Evolutionary conservation across 2,797 vertebrate species (phyloP), one percentile per base, ranked within the genome.

Genomic region (Molossus molossus): DNA sequence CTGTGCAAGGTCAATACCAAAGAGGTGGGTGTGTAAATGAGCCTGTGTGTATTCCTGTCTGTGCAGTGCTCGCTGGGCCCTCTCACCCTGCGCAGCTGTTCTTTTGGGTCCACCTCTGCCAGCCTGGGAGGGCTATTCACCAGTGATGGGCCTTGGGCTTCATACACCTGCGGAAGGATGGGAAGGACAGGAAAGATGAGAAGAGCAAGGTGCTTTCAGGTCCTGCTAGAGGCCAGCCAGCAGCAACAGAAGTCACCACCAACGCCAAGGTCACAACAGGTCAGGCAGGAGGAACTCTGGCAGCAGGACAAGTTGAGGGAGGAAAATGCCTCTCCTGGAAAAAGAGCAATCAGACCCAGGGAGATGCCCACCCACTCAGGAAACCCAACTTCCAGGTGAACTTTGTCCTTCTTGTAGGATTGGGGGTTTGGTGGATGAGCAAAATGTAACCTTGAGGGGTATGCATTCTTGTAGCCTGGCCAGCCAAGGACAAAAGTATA

Each of bases 21-120:
- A 69, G 99, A 99, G 21, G 99, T 98, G 82, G 99, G 99, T 0
- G 98, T 99, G 62, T 99, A 99, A 96, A 99, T 99, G 6, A 99
- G 98, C 98, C 99, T 98, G 1, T 98, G 98, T 29, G 98, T 99
- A 0, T 99, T 99, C 6, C 99, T 98, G 1, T 97, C 98, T 0
- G 98, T 99, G 9, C 99, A 99, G 97, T 99, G 99, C 96, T 99
- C 99, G 0, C 98, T 99, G 50, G 99, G 99, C 0, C 98, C 99
- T 5, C 99, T 99, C n/a, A 99, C 99, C 1, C 98, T 99, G 76
- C 97, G 97, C 11, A 37, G 81, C 0, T 20, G 50, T 80, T 77
- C 13, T 50, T 73, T 62, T 90, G 40, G 40, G 40, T 5, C 40
- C 80, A 0, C 91, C 76, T 50, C 9, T 37, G 5, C 14, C 95